Evolutionary conservation across 2,888 invertebrate genomes (phyloP), one percentile per base, ranked within the genome.

Genomic region (Rhagonycha lutea): DNA sequence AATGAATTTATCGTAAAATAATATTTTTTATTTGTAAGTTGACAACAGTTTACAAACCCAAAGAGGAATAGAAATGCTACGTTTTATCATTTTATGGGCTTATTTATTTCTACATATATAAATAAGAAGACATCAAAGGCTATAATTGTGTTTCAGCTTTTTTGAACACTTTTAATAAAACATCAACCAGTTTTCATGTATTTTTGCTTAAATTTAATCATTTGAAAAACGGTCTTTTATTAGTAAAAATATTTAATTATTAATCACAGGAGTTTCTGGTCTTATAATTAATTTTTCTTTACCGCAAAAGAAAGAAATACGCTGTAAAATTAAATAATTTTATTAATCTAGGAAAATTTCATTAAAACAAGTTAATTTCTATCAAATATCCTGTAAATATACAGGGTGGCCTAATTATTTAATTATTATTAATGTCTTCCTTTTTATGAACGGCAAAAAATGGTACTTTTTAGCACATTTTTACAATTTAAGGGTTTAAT

Each of bases 91-190:
- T 74, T 67, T 63, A 60, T 18, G 74, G 69, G 74, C 69, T 70
- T 73, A 70, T 73, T 73, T 73, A 68, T 76, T 70, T 65, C 18
- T 23, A 65, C 23, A 65, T 65, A 69, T 69, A 76, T 76, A 70
- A 70, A 76, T 73, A 73, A 76, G 73, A 18, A 70, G 68, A 76
- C 73, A 73, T 76, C 76, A 76, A 76, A 76, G 76, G 65, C 68
- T 29, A n/a, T 73, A 72, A 76, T 72, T 67, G 69, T 62, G 18
- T 62, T 62, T 62, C 62, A 62, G 18, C 62, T 62, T 14, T 62
- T 62, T 62, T 62, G 62, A 62, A 62, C 23, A 23, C 62, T 62
- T 62, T 62, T 62, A 47, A 62, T 62, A 62, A 62, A 62, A 62
- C 14, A 62, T 47, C 47, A 47, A 47, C 47, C 47, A 47, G 47